A percentile compares a stretch with the other conserved stretches of the same genome.
Conservation (phyloP, 2,797 vertebrate genomes). For the Crocodylus rhombifer region DNA sequence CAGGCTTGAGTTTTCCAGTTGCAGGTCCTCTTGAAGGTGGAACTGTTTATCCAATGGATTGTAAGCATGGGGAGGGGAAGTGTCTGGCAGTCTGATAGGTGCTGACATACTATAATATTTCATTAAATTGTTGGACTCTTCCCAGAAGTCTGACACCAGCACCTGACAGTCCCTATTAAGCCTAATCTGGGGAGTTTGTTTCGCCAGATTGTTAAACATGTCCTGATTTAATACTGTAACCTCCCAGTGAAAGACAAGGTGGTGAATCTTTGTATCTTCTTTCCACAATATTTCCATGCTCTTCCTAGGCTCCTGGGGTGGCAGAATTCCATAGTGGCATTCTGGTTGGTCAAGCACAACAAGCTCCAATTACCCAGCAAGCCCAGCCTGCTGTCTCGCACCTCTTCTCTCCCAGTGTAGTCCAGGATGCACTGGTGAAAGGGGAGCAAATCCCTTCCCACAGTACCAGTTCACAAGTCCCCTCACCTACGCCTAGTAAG, state of each 20-base stretch:
- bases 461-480: constrained; percentile 81
- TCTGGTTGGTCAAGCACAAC: constrained; percentile 81
- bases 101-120: constrained; percentile 25
- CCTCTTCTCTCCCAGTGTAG: constrained; percentile 78
- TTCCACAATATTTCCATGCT: constrained; percentile 59
- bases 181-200: constrained; percentile 27
- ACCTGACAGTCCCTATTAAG: constrained; percentile 27
- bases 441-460: constrained; percentile 84
- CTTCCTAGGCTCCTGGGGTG: constrained; percentile 81
- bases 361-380: constrained; percentile 78
- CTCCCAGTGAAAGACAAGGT: constrained; percentile 53
- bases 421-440: constrained; percentile 85
- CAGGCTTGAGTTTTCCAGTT: constrained; percentile 21
- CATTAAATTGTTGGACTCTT: constrained; percentile 45
- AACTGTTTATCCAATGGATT: background rate
- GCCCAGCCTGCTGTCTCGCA: constrained; percentile 72
- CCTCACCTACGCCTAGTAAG: constrained; percentile 86
- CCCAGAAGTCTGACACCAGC: constrained; percentile 42
- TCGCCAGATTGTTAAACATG: constrained; percentile 51
- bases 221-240: constrained; percentile 25
- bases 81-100: constrained; percentile 3
- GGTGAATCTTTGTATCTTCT: constrained; percentile 52
- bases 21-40: background rate
- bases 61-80: constrained; percentile 35
- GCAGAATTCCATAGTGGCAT: constrained; percentile 87